Evolutionary conservation across 2,888 invertebrate species (phyloP).

Genomic region (Trichacis sp.): DNA sequence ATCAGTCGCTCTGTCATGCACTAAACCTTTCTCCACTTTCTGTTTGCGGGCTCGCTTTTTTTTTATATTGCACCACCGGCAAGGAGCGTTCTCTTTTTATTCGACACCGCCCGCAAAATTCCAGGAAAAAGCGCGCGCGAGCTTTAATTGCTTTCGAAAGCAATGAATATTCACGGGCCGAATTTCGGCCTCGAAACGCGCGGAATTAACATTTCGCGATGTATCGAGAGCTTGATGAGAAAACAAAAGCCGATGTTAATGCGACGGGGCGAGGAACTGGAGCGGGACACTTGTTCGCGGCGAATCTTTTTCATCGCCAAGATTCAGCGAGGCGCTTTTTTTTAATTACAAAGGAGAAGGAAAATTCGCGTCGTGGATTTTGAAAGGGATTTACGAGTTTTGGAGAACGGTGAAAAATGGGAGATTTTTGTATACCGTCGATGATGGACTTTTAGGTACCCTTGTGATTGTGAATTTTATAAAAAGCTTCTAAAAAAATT

Average conservation of each 20-base stretch:
- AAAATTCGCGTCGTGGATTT: constrained; percentile 9
- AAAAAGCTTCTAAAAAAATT: too few relatives aligned
- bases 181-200: neutral
- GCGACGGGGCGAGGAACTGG: neutral
- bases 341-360: constrained; percentile 48
- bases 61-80: neutral
- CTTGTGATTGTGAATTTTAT: too few relatives aligned
- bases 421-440: too few relatives aligned
- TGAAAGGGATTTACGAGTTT: too few relatives aligned
- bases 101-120: neutral
- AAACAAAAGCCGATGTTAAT: neutral
- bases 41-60: neutral
- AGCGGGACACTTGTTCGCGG: neutral
- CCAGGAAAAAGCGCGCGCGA: neutral
- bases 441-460: too few relatives aligned
- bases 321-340: constrained; percentile 49
- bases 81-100: neutral
- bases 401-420: too few relatives aligned
- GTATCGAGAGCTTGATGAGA: neutral
- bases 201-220: neutral
- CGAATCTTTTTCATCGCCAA: constrained; percentile 24
- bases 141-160: neutral
- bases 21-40: neutral
- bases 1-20: neutral
- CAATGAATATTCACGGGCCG: neutral